Evolutionary conservation across 2,113 vertebrate genomes (phyloP).

Genomic region (Dasyurus viverrinus): DNA sequence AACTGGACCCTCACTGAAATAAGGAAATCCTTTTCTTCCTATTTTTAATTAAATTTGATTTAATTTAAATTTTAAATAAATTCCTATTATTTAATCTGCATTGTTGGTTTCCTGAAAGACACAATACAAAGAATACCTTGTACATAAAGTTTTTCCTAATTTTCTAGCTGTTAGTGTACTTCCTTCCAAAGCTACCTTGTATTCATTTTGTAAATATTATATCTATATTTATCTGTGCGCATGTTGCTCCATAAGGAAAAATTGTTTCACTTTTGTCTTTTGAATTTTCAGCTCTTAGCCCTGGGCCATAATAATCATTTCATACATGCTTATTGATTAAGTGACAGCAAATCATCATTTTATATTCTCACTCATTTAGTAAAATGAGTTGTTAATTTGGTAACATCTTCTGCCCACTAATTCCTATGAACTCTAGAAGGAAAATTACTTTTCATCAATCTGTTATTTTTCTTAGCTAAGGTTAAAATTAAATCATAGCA

Average conservation of each 20-base stretch:
- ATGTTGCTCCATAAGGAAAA: background rate
- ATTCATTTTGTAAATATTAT: background rate
- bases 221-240: background rate
- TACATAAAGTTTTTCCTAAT: background rate
- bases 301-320: background rate
- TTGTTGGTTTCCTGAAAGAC: background rate
- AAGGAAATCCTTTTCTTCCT: background rate
- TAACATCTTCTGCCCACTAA: background rate
- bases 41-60: background rate
- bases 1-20: background rate
- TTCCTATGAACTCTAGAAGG: background rate
- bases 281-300: background rate
- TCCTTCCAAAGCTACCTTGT: background rate
- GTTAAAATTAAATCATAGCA: slow-evolving; percentile 27
- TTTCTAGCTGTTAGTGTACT: background rate
- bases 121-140: background rate
- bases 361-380: background rate
- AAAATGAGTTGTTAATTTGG: background rate
- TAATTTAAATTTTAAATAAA: too few relatives aligned
- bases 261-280: background rate
- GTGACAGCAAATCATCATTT: background rate
- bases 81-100: background rate
- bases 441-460: background rate
- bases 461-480: slow-evolving; percentile 16
- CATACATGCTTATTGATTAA: background rate